Evolutionary conservation across 2,797 vertebrate genomes (phyloP).

Genomic region (Thunnus albacares): DNA sequence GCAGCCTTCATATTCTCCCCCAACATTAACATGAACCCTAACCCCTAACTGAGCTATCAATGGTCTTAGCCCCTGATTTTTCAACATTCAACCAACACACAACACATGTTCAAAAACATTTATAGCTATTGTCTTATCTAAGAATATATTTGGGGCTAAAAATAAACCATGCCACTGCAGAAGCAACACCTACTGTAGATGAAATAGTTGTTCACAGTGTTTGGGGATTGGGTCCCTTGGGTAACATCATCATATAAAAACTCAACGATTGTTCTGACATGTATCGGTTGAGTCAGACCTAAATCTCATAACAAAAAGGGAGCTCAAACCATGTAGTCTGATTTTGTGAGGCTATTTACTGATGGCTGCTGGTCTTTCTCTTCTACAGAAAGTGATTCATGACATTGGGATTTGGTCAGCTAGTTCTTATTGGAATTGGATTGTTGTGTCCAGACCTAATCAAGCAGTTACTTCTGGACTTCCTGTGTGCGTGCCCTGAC

Average conservation of each 20-base stretch:
- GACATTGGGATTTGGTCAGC: conserved; percentile 10
- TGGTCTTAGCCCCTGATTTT: neutral
- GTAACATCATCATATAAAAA: neutral
- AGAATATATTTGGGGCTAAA: neutral
- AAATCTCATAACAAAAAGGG: neutral
- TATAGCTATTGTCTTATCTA: neutral
- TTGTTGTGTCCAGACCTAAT: conserved; percentile 24
- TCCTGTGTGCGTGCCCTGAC: neutral
- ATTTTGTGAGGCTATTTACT: conserved; percentile 8
- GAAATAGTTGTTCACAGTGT: neutral
- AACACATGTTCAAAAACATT: neutral
- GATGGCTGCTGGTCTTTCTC: neutral
- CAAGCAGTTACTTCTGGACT: conserved; percentile 11
- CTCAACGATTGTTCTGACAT: neutral
- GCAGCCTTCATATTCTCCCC: neutral
- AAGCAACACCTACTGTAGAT: conserved; percentile 7
- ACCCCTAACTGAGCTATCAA: neutral
- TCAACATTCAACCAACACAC: neutral
- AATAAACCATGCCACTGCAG: neutral
- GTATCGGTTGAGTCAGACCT: neutral
- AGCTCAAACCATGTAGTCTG: neutral
- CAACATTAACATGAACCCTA: neutral
- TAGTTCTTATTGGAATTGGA: conserved; percentile 15
- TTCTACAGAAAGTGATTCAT: neutral
- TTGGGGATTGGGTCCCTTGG: neutral